Conservation (phyloP, 2,888 invertebrate species). For the Argyra leucocephala region DNA sequence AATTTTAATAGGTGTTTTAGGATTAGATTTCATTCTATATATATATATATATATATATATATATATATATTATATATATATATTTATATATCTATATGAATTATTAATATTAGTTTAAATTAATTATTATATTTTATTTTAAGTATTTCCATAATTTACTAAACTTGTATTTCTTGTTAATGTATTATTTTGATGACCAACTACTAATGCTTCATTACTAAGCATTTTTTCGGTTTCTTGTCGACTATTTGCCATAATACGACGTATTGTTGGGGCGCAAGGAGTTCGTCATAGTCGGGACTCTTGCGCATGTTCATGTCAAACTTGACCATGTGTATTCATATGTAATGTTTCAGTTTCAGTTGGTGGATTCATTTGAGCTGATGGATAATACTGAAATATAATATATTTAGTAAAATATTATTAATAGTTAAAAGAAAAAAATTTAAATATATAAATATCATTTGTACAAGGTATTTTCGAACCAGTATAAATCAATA, state of each 20-base stretch:
- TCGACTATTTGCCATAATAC: constrained; percentile 43
- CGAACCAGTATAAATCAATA: no score
- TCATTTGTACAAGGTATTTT: no score
- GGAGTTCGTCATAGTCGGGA: constrained; percentile 46
- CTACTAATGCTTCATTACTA: constrained; percentile 31
- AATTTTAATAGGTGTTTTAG: constrained; percentile 2
- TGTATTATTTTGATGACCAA: constrained; percentile 38
- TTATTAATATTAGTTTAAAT: background rate
- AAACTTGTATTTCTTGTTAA: constrained; percentile 39
- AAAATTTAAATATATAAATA: constrained; percentile 23
- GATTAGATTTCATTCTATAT: constrained; percentile 3
- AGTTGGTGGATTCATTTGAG: constrained; percentile 60
- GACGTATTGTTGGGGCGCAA: constrained; percentile 43
- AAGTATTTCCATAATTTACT: constrained; percentile 32
- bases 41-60: background rate
- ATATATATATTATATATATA: background rate
- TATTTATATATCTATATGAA: background rate
- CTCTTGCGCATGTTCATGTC: constrained; percentile 56
- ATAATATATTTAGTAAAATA: constrained; percentile 19
- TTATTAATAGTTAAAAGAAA: constrained; percentile 29
- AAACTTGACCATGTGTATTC: constrained; percentile 79
- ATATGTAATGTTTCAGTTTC: constrained; percentile 70
- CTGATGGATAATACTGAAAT: constrained; percentile 75
- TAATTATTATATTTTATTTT: background rate
- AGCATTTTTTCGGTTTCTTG: constrained; percentile 44